Evolutionary conservation across 2,797 vertebrate genomes (phyloP).

Genomic region (Philypnodon macrostomus): DNA sequence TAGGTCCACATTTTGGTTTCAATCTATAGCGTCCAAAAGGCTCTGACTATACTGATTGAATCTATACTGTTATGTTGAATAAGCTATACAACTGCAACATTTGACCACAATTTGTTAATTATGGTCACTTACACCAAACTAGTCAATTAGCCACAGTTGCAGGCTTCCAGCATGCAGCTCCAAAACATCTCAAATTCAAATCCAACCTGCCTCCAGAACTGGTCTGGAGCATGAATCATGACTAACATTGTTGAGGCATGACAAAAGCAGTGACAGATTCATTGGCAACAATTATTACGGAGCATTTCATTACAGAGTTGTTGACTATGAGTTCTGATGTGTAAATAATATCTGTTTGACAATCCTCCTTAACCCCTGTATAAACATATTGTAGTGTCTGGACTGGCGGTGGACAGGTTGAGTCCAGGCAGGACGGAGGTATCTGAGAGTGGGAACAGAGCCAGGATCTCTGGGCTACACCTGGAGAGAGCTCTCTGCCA

Average conservation of each 20-base stretch:
- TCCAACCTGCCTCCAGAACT: neutral
- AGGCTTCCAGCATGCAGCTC: too few species aligned
- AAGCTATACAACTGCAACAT: too few species aligned
- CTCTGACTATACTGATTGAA: too few species aligned
- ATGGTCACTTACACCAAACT: too few species aligned
- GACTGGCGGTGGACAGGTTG: constrained; percentile 50
- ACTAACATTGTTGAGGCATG: neutral
- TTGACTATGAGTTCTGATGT: constrained; percentile 41
- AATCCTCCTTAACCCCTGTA: constrained; percentile 48
- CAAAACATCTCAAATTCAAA: too few species aligned
- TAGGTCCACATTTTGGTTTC: too few species aligned
- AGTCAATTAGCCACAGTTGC: too few species aligned
- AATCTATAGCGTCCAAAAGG: too few species aligned
- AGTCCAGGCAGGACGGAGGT: constrained; percentile 53
- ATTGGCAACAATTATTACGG: constrained; percentile 3
- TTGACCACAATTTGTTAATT: too few species aligned
- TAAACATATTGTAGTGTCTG: constrained; percentile 61
- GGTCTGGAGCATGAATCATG: constrained; percentile 1
- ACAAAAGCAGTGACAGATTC: constrained; percentile 12
- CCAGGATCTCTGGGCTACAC: constrained; percentile 68
- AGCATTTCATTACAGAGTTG: constrained; percentile 6
- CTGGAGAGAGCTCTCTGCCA: constrained; percentile 60
- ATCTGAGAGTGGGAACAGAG: constrained; percentile 61
- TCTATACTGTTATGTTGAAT: too few species aligned
- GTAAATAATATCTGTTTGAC: constrained; percentile 46